Evolutionary conservation across 2,888 invertebrate genomes (phyloP).

Genomic region (Pseudolycoriella hygida): DNA sequence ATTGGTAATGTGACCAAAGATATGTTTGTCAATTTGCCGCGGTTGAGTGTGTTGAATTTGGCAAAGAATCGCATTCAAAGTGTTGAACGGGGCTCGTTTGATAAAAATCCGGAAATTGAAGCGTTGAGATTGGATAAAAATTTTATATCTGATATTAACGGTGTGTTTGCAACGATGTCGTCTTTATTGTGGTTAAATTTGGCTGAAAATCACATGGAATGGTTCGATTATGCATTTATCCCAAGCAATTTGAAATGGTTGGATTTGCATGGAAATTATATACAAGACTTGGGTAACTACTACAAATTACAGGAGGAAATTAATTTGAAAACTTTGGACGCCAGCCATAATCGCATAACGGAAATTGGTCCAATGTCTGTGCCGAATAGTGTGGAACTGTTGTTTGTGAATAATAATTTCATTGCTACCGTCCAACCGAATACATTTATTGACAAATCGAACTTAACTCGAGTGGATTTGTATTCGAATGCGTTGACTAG

Average conservation of each 20-base stretch:
- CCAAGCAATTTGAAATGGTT: conserved; percentile 80
- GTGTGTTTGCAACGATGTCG: conserved; percentile 68
- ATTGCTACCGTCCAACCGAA: conserved; percentile 65
- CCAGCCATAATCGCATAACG: conserved; percentile 73
- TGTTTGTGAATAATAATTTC: conserved; percentile 79
- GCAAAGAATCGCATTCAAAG: conserved; percentile 79
- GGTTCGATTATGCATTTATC: conserved; percentile 87
- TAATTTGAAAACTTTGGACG: conserved; percentile 72
- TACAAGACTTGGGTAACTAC: conserved; percentile 74
- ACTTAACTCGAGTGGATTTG: conserved; percentile 74
- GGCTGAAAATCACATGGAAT: conserved; percentile 78
- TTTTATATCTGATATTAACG: conserved; percentile 74
- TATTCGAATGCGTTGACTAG: conserved; percentile 74
- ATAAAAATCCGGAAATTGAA: conserved; percentile 62
- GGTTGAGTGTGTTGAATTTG: conserved; percentile 69
- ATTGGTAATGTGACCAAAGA: conserved; percentile 69
- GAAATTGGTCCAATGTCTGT: conserved; percentile 69
- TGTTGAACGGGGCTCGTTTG: conserved; percentile 72
- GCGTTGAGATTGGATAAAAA: conserved; percentile 80
- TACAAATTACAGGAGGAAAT: conserved; percentile 72
- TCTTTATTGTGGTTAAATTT: conserved; percentile 75
- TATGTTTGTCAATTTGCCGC: conserved; percentile 75
- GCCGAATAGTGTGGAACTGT: conserved; percentile 70
- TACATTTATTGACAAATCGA: conserved; percentile 71
- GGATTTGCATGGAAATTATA: conserved; percentile 80